Conservation (phyloP, 2,113 vertebrate genomes). For the Mirounga angustirostris region DNA sequence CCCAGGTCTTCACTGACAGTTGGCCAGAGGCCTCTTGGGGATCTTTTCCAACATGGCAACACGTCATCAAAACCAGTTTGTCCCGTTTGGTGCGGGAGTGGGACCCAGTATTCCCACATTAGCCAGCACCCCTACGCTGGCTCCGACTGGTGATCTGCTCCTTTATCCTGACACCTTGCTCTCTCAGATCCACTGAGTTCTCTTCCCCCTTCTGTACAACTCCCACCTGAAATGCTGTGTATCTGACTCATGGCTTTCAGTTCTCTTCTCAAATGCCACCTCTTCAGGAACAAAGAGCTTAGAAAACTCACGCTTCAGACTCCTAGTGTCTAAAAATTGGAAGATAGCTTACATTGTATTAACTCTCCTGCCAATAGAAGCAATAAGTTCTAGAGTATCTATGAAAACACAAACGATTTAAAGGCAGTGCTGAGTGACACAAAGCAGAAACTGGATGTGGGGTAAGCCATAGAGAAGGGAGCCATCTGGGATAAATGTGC, state of each 20-base stretch:
- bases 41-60: too few species aligned
- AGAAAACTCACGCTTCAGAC: neutral
- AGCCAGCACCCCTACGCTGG: fast-evolving
- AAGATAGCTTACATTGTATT: neutral
- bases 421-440: fast-evolving
- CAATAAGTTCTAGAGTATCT: neutral
- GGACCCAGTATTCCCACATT: fast-evolving
- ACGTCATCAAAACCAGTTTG: too few species aligned
- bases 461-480: neutral
- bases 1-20: neutral
- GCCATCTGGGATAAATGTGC: fast-evolving
- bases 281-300: neutral
- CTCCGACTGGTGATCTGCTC: fast-evolving
- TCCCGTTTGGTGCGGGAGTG: fast-evolving
- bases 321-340: fast-evolving
- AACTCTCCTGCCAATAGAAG: neutral
- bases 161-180: too few species aligned
- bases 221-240: neutral
- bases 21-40: neutral
- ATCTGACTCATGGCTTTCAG: neutral
- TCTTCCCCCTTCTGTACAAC: neutral
- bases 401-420: neutral
- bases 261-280: neutral
- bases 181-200: neutral
- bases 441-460: neutral